Evolutionary conservation across 1,140 invertebrate species (phyloP).

Genomic region (Musca vetustissima): DNA sequence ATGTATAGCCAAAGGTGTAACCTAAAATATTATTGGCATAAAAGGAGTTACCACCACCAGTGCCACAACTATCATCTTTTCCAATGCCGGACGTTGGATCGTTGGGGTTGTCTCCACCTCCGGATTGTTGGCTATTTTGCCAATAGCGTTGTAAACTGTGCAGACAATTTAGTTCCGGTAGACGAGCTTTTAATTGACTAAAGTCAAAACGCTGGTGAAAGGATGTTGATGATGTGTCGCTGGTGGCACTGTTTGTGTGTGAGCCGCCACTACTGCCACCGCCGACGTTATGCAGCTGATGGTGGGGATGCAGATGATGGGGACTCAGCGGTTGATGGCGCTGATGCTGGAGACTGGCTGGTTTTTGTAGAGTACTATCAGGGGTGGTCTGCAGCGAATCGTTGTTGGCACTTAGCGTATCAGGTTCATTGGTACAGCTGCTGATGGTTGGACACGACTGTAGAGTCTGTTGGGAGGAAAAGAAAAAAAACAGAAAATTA

Average conservation of each 20-base stretch:
- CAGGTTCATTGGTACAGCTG: slow-evolving; percentile 50
- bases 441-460: slow-evolving; percentile 46
- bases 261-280: not conserved
- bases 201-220: slow-evolving; percentile 52
- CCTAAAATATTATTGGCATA: slow-evolving; percentile 53
- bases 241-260: slow-evolving; percentile 30
- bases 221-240: slow-evolving; percentile 51
- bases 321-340: slow-evolving; percentile 27
- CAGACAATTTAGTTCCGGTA: slow-evolving; percentile 50
- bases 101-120: not conserved
- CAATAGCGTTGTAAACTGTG: slow-evolving; percentile 50
- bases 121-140: slow-evolving; percentile 34
- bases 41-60: slow-evolving; percentile 42
- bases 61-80: slow-evolving; percentile 35
- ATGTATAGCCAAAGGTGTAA: slow-evolving; percentile 51
- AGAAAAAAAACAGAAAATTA: too few species aligned
- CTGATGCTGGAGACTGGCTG: slow-evolving; percentile 25
- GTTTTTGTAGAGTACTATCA: slow-evolving; percentile 49
- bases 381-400: slow-evolving; percentile 47
- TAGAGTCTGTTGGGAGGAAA: too few species aligned
- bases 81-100: slow-evolving; percentile 20
- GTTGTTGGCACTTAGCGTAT: slow-evolving; percentile 47
- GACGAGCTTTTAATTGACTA: slow-evolving; percentile 45
- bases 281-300: slow-evolving; percentile 23
- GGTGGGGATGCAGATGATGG: slow-evolving; percentile 35